Evolutionary conservation across 2,113 vertebrate genomes (phyloP), one percentile per base, ranked within the genome.

Genomic region (Grammomys dolichurus): DNA sequence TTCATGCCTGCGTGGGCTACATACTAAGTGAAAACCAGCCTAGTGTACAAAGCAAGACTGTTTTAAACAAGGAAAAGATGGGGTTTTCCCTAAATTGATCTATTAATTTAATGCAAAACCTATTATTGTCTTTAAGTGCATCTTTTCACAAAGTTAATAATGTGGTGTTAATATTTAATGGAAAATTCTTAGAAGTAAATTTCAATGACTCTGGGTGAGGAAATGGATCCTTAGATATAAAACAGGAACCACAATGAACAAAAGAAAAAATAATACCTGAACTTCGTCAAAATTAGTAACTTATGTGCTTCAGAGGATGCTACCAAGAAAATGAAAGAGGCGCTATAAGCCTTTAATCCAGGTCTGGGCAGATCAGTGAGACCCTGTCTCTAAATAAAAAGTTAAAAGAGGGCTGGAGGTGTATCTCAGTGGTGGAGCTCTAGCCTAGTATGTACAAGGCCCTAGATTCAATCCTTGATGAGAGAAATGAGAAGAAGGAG

Each of bases 111-210:
- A 94, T 67, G 26, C 3, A 84, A 75, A 51, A 51, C 17, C 19
- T 78, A 77, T 36, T 73, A 80, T 51, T 31, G 13, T 84, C 63
- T 76, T n/a, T 36, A 33, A 73, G 12, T 76, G 22, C 8, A 20
- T 54, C 40, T 81, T 48, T 72, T 36, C 20, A 26, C 43, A 56
- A 84, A 90, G 51, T 93, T 70, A 87, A 16, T 31, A 31, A 70
- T 19, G 69, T 19, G 51, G 75, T 28, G 1, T 77, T 77, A 31
- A 48, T 26, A 46, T 48, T 31, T 48, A 28, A 48, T 84, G 19
- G 46, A 90, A 77, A 88, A 78, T 46, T 91, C 43, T 63, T 89
- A 51, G 31, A 33, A 95, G 36, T 77, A 93, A 84, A 84, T 65
- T 91, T 72, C 12, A 58, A 46, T 82, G 69, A 88, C 12, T 56